phyloP scores from a whole-genome alignment of 1,140 invertebrate species.

The Saccostrea cuccullata region DNA sequence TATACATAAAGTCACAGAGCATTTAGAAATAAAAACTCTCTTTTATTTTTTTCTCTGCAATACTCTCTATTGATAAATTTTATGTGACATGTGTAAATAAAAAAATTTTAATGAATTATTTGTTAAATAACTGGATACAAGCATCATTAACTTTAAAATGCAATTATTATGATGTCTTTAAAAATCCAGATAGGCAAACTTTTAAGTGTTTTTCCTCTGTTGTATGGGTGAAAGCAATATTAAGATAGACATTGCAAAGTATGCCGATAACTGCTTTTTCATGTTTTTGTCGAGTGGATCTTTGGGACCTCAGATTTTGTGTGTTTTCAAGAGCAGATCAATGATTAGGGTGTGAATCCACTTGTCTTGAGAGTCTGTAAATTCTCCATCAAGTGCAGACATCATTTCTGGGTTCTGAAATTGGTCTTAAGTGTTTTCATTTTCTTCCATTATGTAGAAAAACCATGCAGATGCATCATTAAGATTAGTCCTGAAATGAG shows the following conservation, averaged over 20 bases:
- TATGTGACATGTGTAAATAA: not conserved
- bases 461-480: not conserved
- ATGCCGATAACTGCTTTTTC: constrained; percentile 19
- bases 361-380: constrained; percentile 23
- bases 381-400: constrained; percentile 26
- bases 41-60: not conserved
- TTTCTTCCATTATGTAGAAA: not conserved
- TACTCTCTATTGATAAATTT: not conserved
- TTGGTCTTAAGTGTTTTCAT: not conserved
- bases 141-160: not conserved
- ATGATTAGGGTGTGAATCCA: constrained; percentile 25
- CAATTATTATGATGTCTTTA: not conserved
- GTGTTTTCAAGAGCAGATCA: constrained; percentile 23
- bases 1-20: not conserved
- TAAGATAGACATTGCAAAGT: constrained; percentile 9
- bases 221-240: not conserved
- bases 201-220: not conserved
- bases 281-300: constrained; percentile 9
- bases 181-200: not conserved
- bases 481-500: not conserved
- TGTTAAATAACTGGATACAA: not conserved
- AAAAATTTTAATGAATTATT: not conserved
- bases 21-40: not conserved
- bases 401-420: not conserved
- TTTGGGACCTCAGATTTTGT: not conserved